A percentile compares a stretch with the other conserved stretches of the same genome.
Evolutionary conservation across 2,113 vertebrate species (phyloP).

Genomic region (Axis porcinus): DNA sequence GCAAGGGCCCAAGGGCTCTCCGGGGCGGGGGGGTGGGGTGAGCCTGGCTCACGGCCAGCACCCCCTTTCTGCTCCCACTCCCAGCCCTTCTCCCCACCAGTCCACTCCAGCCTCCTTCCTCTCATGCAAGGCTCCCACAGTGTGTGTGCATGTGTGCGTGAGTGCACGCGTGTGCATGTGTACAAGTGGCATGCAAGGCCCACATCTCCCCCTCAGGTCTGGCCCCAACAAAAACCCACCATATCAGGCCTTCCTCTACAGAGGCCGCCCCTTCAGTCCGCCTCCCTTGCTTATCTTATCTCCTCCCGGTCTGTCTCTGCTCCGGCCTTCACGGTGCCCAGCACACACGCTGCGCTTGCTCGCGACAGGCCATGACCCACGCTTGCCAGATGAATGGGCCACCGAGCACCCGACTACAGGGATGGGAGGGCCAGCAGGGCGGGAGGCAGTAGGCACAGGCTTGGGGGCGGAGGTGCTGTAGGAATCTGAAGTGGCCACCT

Average conservation of each 20-base stretch:
- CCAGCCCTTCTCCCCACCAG: not conserved
- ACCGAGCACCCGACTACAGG: accelerated
- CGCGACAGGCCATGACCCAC: accelerated
- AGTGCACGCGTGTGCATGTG: too few species aligned
- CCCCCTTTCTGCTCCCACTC: not conserved
- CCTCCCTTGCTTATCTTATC: not conserved
- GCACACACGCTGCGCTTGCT: accelerated
- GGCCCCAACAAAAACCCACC: not conserved
- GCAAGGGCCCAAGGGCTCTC: not conserved
- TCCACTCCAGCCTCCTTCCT: not conserved
- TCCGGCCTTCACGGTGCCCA: not conserved
- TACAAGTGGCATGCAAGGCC: not conserved
- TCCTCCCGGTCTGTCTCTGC: not conserved
- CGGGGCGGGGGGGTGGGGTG: accelerated
- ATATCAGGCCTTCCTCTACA: not conserved
- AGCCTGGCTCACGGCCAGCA: not conserved
- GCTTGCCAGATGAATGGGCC: not conserved
- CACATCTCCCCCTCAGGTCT: not conserved
- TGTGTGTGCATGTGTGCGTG: too few species aligned
- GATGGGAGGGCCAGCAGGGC: accelerated
- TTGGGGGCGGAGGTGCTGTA: not conserved
- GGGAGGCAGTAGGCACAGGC: not conserved
- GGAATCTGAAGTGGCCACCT: not conserved
- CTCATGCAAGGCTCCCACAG: not conserved
- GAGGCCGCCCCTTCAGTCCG: not conserved